Base-by-base conservation (phyloP, 2,113 vertebrate genomes). In the Galbula dea region DNA sequence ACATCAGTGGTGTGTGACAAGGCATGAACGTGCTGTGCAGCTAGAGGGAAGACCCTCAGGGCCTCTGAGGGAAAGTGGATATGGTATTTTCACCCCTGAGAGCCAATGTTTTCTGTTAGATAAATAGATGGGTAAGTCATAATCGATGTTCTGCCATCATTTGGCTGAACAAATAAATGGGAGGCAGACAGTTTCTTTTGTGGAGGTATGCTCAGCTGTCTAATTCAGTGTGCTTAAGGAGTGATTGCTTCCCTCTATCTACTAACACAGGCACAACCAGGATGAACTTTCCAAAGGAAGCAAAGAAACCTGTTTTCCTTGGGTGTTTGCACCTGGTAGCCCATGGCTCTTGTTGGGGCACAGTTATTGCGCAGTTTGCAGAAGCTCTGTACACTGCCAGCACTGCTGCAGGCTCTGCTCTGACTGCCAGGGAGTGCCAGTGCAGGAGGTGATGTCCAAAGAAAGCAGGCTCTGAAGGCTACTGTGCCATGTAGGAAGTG, bases 321-420 rank as follows among this genome's bases (percentile, higher is more conserved):
- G 59, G 26, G 11, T 54, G n/a, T 51, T 66, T 76, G 75, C 63
- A 69, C 24, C 80, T 59, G 55, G 54, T 30, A 27, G 74, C 54
- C 52, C 36, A 4, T 5, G 45, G 63, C 68, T 84, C 15, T 52
- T 22, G 37, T 22, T 46, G 52, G 39, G 29, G 36, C 68, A 34
- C 2, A 1, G 54, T 15, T 15, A 1, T 22, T 23, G 30, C 0
- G 0, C 36, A 21, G 48, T 6, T 36, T 36, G 79, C 52, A 52
- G 62, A 27, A 27, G 29, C 18, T 20, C 43, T 54, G 55, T 15
- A 7, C 11, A 0, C 1, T 11, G 54, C 65, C 59, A 26, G 52
- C 26, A 8, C 32, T 27, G 30, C 67, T 3, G 6, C 58, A 10
- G 36, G 52, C 79, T 66, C 58, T 10, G 66, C 49, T 65, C 29